phyloP scores from a whole-genome alignment of 2,888 invertebrate genomes.

The Cheilosia variabilis region DNA sequence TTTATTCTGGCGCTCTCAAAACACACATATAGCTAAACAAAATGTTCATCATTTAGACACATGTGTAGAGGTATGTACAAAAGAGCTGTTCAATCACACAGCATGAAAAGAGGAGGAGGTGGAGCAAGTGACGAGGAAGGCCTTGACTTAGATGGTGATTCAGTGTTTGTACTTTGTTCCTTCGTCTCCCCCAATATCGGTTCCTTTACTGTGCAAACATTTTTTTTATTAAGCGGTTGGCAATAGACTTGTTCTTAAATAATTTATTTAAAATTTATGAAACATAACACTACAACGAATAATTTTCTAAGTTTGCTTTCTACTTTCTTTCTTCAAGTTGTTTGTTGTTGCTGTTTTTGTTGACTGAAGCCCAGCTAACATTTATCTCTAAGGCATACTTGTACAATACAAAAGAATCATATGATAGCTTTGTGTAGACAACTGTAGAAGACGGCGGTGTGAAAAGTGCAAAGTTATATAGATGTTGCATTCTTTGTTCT shows the following conservation, averaged over 20 bases:
- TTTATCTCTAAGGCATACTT: constrained; percentile 10
- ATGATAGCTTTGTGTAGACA: constrained; percentile 25
- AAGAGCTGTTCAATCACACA: constrained; percentile 32
- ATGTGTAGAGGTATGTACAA: constrained; percentile 5
- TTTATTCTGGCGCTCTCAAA: background rate
- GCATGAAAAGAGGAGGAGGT: background rate
- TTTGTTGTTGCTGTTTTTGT: constrained; percentile 4
- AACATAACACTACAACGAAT: constrained; percentile 5
- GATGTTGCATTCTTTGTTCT: constrained; percentile 28
- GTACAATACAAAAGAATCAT: constrained; percentile 17
- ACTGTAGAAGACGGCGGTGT: constrained; percentile 3
- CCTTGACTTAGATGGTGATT: constrained; percentile 56
- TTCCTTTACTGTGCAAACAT: constrained; percentile 9
- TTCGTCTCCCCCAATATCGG: constrained; percentile 1
- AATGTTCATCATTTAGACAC: constrained; percentile 1
- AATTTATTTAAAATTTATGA: constrained; percentile 25
- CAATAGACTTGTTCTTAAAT: constrained; percentile 18
- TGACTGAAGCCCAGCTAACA: constrained; percentile 19
- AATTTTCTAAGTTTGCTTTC: background rate
- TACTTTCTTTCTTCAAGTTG: constrained; percentile 20
- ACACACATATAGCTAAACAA: background rate
- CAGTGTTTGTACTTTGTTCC: constrained; percentile 23
- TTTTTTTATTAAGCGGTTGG: constrained; percentile 19
- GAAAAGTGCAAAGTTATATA: constrained; percentile 39
- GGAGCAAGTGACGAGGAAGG: constrained; percentile 12